Base-by-base conservation (phyloP, 2,888 invertebrate genomes). In the Dyspetes luteomarginatus region DNA sequence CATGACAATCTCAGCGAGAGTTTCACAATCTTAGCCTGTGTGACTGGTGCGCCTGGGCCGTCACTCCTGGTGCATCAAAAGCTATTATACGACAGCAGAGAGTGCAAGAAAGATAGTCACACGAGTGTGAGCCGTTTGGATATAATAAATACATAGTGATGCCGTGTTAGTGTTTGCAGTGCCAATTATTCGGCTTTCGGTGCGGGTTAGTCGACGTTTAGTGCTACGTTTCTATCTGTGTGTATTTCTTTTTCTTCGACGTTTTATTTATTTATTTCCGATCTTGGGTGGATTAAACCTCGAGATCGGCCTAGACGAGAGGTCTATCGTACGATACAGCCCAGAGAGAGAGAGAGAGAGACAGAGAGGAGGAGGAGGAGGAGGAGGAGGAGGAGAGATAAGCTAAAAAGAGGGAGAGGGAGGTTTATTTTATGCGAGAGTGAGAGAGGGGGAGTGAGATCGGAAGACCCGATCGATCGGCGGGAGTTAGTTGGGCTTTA, bases 151-250 rank as follows among this genome's bases (percentile, higher is more conserved):
- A 74, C 67, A 82, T 48, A 82, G 83, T 81, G 79, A 77, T 81
- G 71, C 52, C 36, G 36, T 36, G 81, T 83, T 74, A 79, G 84
- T 76, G 60, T 24, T 50, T 52, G 65, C 81, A 73, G 81, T 84
- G 84, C 81, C 83, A 84, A 84, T 84, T 72, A 81, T 83, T 79
- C 75, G 79, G 81, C 81, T 81, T 73, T 77, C 64, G 69, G 78
- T 73, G 77, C 81, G 74, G 55, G 12, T 36, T 74, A 56, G 45
- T 74, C 50, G 69, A 48, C 45, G 52, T 71, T 30, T 65, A n/a
- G 67, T 71, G 60, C 36, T 48, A 50, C 30, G 62, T 48, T 41
- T 15, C 19, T 28, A 48, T 64, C 55, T 36, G 56, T 62, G 52
- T 52, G 58, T 48, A 36, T 65, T 28, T 58, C 19, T 65, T 12